Evolutionary conservation across 2,113 vertebrate species (phyloP), one percentile per base, ranked within the genome.

Genomic region (Vanacampus margaritifer): DNA sequence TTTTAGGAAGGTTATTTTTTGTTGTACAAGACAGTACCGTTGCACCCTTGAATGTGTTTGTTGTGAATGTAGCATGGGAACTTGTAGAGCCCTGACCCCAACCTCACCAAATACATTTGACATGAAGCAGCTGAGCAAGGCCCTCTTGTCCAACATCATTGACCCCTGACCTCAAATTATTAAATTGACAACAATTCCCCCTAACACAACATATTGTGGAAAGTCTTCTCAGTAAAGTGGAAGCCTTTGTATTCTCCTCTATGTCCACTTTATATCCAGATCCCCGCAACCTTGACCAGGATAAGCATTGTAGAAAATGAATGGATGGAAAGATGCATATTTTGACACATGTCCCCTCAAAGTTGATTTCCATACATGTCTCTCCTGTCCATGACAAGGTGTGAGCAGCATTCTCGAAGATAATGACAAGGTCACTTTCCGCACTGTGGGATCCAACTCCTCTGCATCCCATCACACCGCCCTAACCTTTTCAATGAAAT

Each of bases 401-500:
- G 43, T 17, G 39, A 32, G 56, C 67, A 71, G 66, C 28, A 12
- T 61, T 67, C 68, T 32, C 13, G 26, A 28, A 60, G 64, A 64
- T 72, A 78, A 72, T 58, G 58, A 60, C 32, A 51, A 72, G 67
- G 56, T 64, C 57, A 35, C 12, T 17, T 66, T 67, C 51, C 67
- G 48, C 59, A 35, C 68, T 56, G 65, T 72, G 73, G 53, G 68
- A 80, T 65, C 28, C 65, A 69, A 23, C 46, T 70, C 64, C 24
- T 75, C 66, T 51, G 50, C 57, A 36, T 64, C 69, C 74, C 58
- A 39, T 63, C 74, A 50, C 36, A 23, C 74, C 62, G 68, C 63
- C 67, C 21, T 13, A 43, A 67, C 61, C 67, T 48, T 72, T 59
- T 64, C 66, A 67, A 59, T 61, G 53, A 71, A 83, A 83, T 73